These are phyloP conservation scores for Cantharis nigra DNA, from an alignment of 2,888 invertebrate genomes.

Conservation along the genomic window DNA sequence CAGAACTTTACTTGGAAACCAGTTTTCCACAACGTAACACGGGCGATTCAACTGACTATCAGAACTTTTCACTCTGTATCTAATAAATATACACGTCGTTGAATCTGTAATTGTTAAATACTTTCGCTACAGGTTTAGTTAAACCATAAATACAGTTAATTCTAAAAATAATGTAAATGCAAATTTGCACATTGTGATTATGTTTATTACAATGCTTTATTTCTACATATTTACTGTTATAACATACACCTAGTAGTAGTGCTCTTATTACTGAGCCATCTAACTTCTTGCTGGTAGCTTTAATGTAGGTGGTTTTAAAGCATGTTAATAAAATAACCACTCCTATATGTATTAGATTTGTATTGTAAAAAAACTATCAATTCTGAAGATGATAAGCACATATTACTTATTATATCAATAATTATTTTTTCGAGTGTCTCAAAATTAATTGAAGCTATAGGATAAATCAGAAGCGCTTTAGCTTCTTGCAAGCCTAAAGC, in stretches of 20 bases:
- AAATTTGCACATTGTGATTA: not conserved
- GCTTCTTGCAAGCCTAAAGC: too few species aligned
- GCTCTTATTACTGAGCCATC: conserved; percentile 28
- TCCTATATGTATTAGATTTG: conserved; percentile 6
- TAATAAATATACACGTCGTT: not conserved
- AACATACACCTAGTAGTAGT: conserved; percentile 15
- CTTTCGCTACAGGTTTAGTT: not conserved
- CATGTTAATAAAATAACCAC: conserved; percentile 26
- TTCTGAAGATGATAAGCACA: not conserved
- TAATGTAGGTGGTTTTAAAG: conserved; percentile 23
- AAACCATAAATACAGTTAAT: not conserved
- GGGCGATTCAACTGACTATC: not conserved
- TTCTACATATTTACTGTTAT: conserved; percentile 21
- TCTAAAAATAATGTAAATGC: not conserved
- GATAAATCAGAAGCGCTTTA: too few species aligned
- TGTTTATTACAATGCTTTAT: not conserved
- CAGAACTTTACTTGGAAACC: not conserved
- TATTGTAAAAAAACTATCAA: not conserved
- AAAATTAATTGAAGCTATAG: not conserved
- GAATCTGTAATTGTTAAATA: not conserved
- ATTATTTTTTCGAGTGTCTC: not conserved
- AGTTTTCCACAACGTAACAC: not conserved
- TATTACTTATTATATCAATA: not conserved
- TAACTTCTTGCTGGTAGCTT: conserved; percentile 13
- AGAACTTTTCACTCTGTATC: not conserved